Conservation (phyloP, 2,888 invertebrate species). For the Eurytoma californica region DNA sequence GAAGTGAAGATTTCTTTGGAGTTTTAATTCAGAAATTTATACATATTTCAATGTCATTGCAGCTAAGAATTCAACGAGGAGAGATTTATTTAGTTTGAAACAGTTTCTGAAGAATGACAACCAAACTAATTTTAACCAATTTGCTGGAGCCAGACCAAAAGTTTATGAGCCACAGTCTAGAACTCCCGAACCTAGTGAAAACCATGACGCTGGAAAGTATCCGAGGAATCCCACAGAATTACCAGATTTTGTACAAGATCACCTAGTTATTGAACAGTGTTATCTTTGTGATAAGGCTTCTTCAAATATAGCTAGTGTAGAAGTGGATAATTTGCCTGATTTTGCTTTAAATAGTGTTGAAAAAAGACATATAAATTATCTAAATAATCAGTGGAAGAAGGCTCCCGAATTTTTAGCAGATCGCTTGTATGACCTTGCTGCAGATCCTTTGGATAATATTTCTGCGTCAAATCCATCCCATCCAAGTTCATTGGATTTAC, state of each 20-base stretch:
- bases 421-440: constrained; percentile 65
- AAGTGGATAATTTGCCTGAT: constrained; percentile 80
- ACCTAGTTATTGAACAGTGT: constrained; percentile 87
- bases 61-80: constrained; percentile 69
- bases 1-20: too few relatives aligned
- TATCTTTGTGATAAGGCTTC: constrained; percentile 76
- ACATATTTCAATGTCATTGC: constrained; percentile 1
- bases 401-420: constrained; percentile 56
- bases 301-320: constrained; percentile 63
- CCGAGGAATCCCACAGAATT: constrained; percentile 81
- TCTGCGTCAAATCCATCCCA: constrained; percentile 51
- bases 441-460: constrained; percentile 60
- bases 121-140: constrained; percentile 78
- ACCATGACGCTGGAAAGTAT: constrained; percentile 76
- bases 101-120: constrained; percentile 86
- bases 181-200: constrained; percentile 76
- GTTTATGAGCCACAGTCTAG: constrained; percentile 76
- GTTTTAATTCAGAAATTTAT: not conserved
- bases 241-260: constrained; percentile 93
- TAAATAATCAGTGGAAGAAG: constrained; percentile 57
- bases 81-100: constrained; percentile 89
- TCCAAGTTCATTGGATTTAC: constrained; percentile 61
- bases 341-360: constrained; percentile 79
- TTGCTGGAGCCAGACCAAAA: constrained; percentile 87
- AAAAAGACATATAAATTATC: constrained; percentile 59